Evolutionary conservation across 2,888 invertebrate genomes (phyloP).

Genomic region (Serripes groenlandicus): DNA sequence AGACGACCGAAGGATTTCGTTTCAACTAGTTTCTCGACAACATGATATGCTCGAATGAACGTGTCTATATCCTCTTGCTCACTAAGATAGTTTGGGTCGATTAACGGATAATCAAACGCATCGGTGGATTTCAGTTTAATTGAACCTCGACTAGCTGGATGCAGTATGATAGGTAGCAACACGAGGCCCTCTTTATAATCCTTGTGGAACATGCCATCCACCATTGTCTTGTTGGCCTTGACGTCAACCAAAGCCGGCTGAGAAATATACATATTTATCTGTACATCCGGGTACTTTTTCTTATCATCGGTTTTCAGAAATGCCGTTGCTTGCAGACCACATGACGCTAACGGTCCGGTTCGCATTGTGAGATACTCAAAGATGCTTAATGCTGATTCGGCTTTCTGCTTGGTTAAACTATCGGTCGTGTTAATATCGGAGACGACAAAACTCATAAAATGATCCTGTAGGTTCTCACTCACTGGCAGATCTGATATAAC

Average conservation of each 20-base stretch:
- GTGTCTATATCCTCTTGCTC: constrained; percentile 75
- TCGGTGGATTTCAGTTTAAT: constrained; percentile 92
- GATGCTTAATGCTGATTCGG: neutral
- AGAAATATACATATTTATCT: neutral
- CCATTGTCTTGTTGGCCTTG: neutral
- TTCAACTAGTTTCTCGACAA: constrained; percentile 6
- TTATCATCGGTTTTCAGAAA: constrained; percentile 15
- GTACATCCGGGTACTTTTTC: neutral
- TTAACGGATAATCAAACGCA: constrained; percentile 92
- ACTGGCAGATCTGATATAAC: constrained; percentile 81
- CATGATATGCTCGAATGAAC: constrained; percentile 35
- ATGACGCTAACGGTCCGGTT: constrained; percentile 26
- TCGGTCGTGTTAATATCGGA: constrained; percentile 4
- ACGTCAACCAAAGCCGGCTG: neutral
- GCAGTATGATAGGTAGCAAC: constrained; percentile 23
- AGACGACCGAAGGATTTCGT: constrained; percentile 20
- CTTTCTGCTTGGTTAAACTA: too few species aligned
- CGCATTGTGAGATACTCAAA: constrained; percentile 35
- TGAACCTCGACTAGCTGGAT: constrained; percentile 92
- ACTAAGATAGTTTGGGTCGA: constrained; percentile 95
- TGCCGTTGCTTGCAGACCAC: constrained; percentile 3
- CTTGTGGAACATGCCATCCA: too few species aligned
- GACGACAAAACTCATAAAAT: constrained; percentile 54
- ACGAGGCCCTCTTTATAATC: constrained; percentile 11
- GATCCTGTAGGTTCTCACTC: constrained; percentile 81